Percentiles rank a stretch among this genome's conserved stretches.
These are phyloP conservation scores for Onthophagus taurus DNA, from an alignment of 1,140 invertebrate species.

Conservation along the genomic window DNA sequence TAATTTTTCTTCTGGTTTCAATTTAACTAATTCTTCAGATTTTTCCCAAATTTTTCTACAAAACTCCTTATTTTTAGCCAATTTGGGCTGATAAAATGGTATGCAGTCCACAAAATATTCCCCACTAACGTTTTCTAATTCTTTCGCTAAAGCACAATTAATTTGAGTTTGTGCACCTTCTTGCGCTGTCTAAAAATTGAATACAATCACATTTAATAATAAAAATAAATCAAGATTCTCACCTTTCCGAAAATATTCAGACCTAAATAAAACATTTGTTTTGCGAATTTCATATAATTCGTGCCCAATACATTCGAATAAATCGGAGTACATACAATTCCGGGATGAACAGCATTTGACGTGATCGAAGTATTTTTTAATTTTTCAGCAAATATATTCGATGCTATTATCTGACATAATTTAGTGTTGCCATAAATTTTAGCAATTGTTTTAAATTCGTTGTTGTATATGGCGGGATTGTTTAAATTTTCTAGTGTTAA, in stretches of 20 bases:
- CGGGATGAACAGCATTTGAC: no score
- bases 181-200: slow-evolving; percentile 42
- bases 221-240: neutral
- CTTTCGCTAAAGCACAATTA: slow-evolving; percentile 49
- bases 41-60: slow-evolving; percentile 27
- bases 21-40: slow-evolving; percentile 24
- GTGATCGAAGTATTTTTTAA: no score
- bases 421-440: no score
- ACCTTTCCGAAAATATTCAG: slow-evolving; percentile 12
- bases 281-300: no score
- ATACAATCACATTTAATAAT: neutral
- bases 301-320: no score
- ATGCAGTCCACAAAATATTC: slow-evolving; percentile 58
- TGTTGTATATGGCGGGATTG: neutral
- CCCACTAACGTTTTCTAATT: slow-evolving; percentile 48
- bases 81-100: slow-evolving; percentile 24
- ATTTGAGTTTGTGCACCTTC: slow-evolving; percentile 59
- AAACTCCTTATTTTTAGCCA: slow-evolving; percentile 27
- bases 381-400: no score
- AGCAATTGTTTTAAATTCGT: no score
- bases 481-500: slow-evolving; percentile 33
- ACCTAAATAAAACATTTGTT: no score
- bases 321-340: no score
- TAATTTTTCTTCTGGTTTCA: slow-evolving; percentile 1
- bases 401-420: no score